These are phyloP conservation scores for Drosophila arizonae DNA, from an alignment of 1,140 invertebrate genomes.

Conservation along the genomic window DNA sequence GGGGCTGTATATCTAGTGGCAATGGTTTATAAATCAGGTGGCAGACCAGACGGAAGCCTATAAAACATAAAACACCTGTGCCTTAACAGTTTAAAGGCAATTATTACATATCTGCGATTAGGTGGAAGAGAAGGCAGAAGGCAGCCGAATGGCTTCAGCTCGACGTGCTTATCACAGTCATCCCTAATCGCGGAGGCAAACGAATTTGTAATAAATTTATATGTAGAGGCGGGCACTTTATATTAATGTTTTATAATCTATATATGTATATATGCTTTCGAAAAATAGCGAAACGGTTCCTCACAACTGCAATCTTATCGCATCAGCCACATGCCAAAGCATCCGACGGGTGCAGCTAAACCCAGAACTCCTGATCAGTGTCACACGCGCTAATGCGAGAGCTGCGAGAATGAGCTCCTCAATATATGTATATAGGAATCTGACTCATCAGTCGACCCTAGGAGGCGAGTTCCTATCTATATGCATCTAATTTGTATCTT, in stretches of 20 bases:
- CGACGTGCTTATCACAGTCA: conserved; percentile 49
- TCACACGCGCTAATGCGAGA: not conserved
- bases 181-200: conserved; percentile 47
- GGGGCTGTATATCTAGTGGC: conserved; percentile 5
- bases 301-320: conserved; percentile 63
- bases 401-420: not conserved
- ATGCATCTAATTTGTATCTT: conserved; percentile 3
- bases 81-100: conserved; percentile 14
- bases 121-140: conserved; percentile 9
- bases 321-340: conserved; percentile 59
- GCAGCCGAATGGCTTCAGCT: conserved; percentile 14
- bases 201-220: conserved; percentile 62
- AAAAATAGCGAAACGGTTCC: conserved; percentile 18
- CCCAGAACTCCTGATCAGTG: conserved; percentile 15
- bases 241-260: conserved; percentile 14
- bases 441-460: not conserved
- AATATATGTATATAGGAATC: too few relatives aligned
- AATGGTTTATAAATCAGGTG: conserved; percentile 22
- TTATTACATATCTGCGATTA: conserved; percentile 37
- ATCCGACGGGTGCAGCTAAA: conserved; percentile 57
- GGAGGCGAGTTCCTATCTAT: not conserved
- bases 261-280: not conserved
- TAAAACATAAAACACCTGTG: conserved; percentile 30
- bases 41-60: not conserved
- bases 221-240: conserved; percentile 1